Evolutionary conservation across 2,888 invertebrate genomes (phyloP).

Genomic region (Drosophila neutralis): DNA sequence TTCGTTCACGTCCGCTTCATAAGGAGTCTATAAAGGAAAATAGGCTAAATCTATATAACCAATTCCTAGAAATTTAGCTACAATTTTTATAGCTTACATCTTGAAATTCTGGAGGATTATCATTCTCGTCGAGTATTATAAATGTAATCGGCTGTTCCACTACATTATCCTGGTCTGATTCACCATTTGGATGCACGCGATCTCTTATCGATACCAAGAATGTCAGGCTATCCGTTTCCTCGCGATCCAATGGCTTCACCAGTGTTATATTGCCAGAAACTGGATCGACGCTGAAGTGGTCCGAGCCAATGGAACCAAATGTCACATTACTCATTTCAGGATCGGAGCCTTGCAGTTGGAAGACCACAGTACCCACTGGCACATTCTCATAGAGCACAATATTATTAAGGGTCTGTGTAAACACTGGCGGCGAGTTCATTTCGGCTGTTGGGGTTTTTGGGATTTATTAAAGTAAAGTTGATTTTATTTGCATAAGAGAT

Average conservation of each 20-base stretch:
- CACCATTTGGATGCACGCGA: conserved; percentile 86
- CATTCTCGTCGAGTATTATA: conserved; percentile 94
- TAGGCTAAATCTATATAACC: conserved; percentile 9
- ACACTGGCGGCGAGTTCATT: conserved; percentile 89
- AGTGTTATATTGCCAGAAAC: conserved; percentile 92
- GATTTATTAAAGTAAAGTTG: conserved; percentile 1
- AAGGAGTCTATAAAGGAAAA: conserved; percentile 88
- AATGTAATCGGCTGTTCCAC: conserved; percentile 92
- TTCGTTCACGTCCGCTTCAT: conserved; percentile 92
- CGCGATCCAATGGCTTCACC: conserved; percentile 92
- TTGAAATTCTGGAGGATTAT: conserved; percentile 92
- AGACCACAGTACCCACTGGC: conserved; percentile 91
- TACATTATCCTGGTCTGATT: conserved; percentile 89
- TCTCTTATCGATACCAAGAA: conserved; percentile 93
- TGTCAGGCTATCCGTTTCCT: conserved; percentile 91
- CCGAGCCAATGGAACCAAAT: conserved; percentile 91
- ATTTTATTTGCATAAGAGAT: conserved; percentile 4
- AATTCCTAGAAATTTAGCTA: background rate
- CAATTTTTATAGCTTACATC: conserved; percentile 86
- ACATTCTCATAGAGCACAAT: conserved; percentile 91
- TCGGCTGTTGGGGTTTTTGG: conserved; percentile 67
- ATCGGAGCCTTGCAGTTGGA: conserved; percentile 91
- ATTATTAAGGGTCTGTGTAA: conserved; percentile 91
- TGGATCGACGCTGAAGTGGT: conserved; percentile 91
- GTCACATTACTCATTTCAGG: conserved; percentile 91